Conservation (phyloP, 2,113 vertebrate species). For the Oryzias javanicus region DNA sequence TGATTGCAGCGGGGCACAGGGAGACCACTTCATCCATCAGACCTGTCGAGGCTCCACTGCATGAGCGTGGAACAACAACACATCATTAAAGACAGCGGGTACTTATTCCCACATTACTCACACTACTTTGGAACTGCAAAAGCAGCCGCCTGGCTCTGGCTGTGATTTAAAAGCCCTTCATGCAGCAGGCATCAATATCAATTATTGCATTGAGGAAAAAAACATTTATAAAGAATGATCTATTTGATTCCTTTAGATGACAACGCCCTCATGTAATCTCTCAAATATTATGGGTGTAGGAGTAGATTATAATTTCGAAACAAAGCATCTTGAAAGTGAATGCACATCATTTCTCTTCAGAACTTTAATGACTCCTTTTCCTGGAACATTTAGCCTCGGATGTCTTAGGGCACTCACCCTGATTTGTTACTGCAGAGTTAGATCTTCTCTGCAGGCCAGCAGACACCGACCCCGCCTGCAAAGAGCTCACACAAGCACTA, state of each 20-base stretch:
- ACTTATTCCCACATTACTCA: constrained; percentile 71
- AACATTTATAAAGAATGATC: constrained; percentile 59
- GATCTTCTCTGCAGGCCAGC: too few species aligned
- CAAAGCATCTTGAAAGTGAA: too few species aligned
- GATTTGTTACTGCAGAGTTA: too few species aligned
- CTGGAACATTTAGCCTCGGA: too few species aligned
- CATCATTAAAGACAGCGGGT: constrained; percentile 68
- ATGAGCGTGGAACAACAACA: constrained; percentile 54
- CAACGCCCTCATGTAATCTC: constrained; percentile 26
- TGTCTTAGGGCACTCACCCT: too few species aligned
- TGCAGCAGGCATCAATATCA: constrained; percentile 69
- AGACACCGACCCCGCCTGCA: too few species aligned
- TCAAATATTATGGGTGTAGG: background rate
- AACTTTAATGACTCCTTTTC: too few species aligned
- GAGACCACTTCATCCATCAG: constrained; percentile 75
- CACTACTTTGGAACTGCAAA: constrained; percentile 46
- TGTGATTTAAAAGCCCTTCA: constrained; percentile 69
- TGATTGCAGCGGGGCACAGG: constrained; percentile 67
- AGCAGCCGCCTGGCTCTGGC: constrained; percentile 34
- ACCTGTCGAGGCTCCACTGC: constrained; percentile 45
- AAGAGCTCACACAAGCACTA: too few species aligned
- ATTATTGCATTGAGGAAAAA: constrained; percentile 66
- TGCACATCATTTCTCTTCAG: too few species aligned
- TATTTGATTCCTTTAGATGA: constrained; percentile 44
- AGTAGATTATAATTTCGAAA: too few species aligned